Evolutionary conservation across 2,113 vertebrate species (phyloP), one percentile per base, ranked within the genome.

Genomic region (Naja naja): DNA sequence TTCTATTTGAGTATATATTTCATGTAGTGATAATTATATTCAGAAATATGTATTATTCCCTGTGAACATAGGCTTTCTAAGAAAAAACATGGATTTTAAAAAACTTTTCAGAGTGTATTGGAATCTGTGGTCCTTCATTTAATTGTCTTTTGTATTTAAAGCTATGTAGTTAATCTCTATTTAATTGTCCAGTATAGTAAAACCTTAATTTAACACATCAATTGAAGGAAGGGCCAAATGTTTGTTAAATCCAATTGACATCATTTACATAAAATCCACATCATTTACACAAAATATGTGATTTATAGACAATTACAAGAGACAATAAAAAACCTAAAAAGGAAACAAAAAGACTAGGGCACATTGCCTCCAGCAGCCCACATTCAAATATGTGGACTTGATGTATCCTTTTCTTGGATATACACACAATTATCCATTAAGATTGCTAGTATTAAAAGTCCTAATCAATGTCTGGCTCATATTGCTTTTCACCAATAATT

Each of bases 91-190:
- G 4, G 2, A 60, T 91, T 87, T 34, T 34, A 10, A 43, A 58
- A 55, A 87, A 45, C 39, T 47, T 27, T 47, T 56, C 52, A 14
- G 20, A 14, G 9, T 47, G 0, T 87, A 89, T 58, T 89, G 10
- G 74, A 81, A 18, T 81, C 74, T 39, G 34, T 55, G 52, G 30
- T 54, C n/a, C 87, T 54, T 54, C 86, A n/a, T 22, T 87, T 53
- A 52, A 52, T n/a, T 87, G 18, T 34, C 22, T 87, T 91, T 27
- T 87, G 27, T n/a, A 87, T 60, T 91, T 91, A 60, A 91, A 91
- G 3, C 85, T 91, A 18, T 60, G 5, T 18, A 14, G n/a, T 49
- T 49, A 30, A 47, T 45, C 39, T 87, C 9, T 60, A 30, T 60
- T 91, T 86, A 81, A 52, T 54, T 81, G 49, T n/a, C 89, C 56